Conservation (phyloP, 2,797 vertebrate species). For the Lithobates pipiens region DNA sequence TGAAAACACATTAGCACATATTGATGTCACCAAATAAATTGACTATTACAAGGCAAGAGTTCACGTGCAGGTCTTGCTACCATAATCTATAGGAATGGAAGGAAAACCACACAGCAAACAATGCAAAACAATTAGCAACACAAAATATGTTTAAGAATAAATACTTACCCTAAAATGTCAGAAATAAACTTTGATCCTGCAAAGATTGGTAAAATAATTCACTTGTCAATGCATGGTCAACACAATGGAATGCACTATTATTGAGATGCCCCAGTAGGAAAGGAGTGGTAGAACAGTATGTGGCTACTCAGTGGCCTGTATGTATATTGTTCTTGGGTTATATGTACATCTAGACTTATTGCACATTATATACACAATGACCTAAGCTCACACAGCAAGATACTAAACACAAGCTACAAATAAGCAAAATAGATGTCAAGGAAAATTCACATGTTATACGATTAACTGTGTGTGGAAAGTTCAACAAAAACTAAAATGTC, state of each 20-base stretch:
- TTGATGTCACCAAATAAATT: conserved; percentile 37
- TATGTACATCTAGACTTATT: neutral
- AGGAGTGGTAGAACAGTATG: conserved; percentile 3
- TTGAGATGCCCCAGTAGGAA: neutral
- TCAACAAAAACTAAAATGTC: neutral
- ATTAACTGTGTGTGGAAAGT: neutral
- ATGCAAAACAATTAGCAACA: neutral
- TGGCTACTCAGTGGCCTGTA: neutral
- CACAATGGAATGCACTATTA: neutral
- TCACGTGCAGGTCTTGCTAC: conserved; percentile 16
- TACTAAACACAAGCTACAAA: neutral
- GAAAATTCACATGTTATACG: neutral
- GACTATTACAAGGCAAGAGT: conserved; percentile 1
- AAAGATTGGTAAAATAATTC: neutral
- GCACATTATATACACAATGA: neutral
- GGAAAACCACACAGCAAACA: neutral
- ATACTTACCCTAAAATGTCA: neutral
- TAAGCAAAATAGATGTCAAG: neutral
- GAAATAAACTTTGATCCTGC: neutral
- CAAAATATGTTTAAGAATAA: neutral
- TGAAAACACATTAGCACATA: conserved; percentile 34
- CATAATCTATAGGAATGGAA: neutral
- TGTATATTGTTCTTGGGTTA: neutral
- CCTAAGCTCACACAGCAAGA: neutral
- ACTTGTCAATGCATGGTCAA: neutral